Percentiles rank a stretch among this genome's conserved stretches.
Evolutionary conservation across 2,888 invertebrate genomes (phyloP).

Genomic region (Melanostoma mellinum): DNA sequence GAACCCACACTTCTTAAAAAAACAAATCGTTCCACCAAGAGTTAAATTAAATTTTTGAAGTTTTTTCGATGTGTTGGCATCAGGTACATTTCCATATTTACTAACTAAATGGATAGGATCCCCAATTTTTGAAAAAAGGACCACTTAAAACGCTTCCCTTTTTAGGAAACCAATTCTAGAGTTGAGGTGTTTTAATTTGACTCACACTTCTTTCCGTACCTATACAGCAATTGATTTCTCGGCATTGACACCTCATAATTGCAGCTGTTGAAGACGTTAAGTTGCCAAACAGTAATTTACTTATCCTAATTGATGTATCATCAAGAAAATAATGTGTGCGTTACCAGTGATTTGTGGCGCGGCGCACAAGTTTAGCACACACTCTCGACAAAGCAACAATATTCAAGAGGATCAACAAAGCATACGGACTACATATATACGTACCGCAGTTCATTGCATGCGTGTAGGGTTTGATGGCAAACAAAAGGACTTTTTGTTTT

Average conservation of each 20-base stretch:
- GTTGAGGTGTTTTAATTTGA: not conserved
- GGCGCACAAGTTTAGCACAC: slow-evolving; percentile 38
- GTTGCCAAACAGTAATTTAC: slow-evolving; percentile 66
- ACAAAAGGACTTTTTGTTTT: slow-evolving; percentile 57
- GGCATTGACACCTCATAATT: slow-evolving; percentile 69
- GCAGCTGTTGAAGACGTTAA: slow-evolving; percentile 56
- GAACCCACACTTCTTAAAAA: too few relatives aligned
- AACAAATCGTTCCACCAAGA: too few relatives aligned
- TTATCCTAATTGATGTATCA: slow-evolving; percentile 68
- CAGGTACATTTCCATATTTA: too few relatives aligned
- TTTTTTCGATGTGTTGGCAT: too few relatives aligned
- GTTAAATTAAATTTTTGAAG: too few relatives aligned
- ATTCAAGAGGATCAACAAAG: slow-evolving; percentile 28
- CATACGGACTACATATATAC: not conserved
- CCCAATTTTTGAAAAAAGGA: too few relatives aligned
- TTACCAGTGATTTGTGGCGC: slow-evolving; percentile 54
- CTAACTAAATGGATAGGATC: too few relatives aligned
- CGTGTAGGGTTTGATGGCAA: not conserved
- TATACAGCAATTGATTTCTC: slow-evolving; percentile 59
- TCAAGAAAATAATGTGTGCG: slow-evolving; percentile 44
- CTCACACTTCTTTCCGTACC: not conserved
- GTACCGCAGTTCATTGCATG: too few relatives aligned
- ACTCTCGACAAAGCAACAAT: slow-evolving; percentile 34
- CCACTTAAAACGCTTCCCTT: not conserved
- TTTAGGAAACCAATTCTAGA: not conserved